Evolutionary conservation across 2,113 vertebrate species (phyloP), one percentile per base, ranked within the genome.

Genomic region (Engraulis encrasicolus): DNA sequence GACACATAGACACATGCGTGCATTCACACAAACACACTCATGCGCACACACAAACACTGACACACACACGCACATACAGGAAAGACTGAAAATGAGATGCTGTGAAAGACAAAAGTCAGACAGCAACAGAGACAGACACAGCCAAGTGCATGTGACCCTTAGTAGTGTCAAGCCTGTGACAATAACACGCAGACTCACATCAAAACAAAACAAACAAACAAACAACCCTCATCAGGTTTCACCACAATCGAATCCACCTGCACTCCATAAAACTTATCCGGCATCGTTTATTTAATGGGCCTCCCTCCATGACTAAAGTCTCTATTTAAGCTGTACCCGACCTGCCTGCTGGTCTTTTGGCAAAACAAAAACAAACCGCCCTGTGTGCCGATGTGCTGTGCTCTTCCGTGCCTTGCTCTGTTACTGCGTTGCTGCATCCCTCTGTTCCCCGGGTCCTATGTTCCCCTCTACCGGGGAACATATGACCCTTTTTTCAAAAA

Each of bases 311-410:
- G 61, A 71, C 61, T 71, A 34, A 71, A 71, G 27, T 71, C 27
- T 71, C 27, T 3, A n/a, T 27, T 71, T 17, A n/a, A 34, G 27
- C 61, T 71, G n/a, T 15, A 71, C 61, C 61, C 34, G 40, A 71
- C 61, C 61, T 71, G 61, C 61, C 61, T 71, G 61, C 61, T 71
- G 61, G 61, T 71, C 1, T 12, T n/a, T n/a, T 34, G 34, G 27
- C 61, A 71, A 81, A 58, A 81, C 80, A 81, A 81, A 81, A 37
- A 66, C 58, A 66, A 71, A 34, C 27, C 61, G 34, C 23, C 12
- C 61, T 71, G 61, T n/a, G 45, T 90, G 91, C 86, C 89, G 86
- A 85, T 79, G 83, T 12, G 90, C 93, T 11, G n/a, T n/a, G n/a
- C n/a, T n/a, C n/a, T n/a, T n/a, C n/a, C n/a, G n/a, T n/a, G n/a